A percentile compares a stretch with the other conserved stretches of the same genome.
Conservation (phyloP, 2,888 invertebrate genomes). For the Drosophila conformis region DNA sequence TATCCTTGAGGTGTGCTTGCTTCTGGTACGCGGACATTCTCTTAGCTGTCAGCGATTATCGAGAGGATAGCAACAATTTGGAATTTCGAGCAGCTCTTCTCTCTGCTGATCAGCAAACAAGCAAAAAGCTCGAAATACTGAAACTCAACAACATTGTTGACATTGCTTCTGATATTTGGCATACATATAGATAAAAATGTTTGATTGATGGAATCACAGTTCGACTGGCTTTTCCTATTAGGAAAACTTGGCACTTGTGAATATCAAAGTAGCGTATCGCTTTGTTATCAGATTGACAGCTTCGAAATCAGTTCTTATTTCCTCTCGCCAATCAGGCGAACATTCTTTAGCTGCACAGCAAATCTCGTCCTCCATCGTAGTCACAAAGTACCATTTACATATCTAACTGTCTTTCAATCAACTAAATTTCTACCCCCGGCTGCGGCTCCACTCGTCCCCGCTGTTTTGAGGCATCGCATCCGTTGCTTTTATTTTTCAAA, state of each 20-base stretch:
- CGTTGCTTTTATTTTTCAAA: conserved; percentile 77
- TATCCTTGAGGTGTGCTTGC: conserved; percentile 1
- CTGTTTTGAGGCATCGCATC: conserved; percentile 61
- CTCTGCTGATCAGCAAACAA: not conserved
- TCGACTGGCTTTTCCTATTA: not conserved
- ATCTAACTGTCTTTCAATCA: conserved; percentile 76
- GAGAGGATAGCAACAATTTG: conserved; percentile 32
- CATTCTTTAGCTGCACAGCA: conserved; percentile 40
- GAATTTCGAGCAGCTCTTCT: conserved; percentile 40
- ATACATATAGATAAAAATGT: too few species aligned
- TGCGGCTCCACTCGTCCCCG: conserved; percentile 3
- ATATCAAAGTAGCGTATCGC: conserved; percentile 31
- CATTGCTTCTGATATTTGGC: not conserved
- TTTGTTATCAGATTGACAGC: conserved; percentile 59
- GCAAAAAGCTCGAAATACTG: not conserved
- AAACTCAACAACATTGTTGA: not conserved
- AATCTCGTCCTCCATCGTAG: conserved; percentile 35
- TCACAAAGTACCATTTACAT: conserved; percentile 19
- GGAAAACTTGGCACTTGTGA: conserved; percentile 15
- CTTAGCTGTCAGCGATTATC: not conserved
- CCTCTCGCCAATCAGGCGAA: conserved; percentile 9
- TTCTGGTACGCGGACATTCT: conserved; percentile 32
- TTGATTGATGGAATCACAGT: not conserved
- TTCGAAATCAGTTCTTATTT: conserved; percentile 39
- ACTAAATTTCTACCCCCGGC: conserved; percentile 52